Evolutionary conservation across 2,888 invertebrate genomes (phyloP), one percentile per base, ranked within the genome.

Genomic region (Dicycla oo): DNA sequence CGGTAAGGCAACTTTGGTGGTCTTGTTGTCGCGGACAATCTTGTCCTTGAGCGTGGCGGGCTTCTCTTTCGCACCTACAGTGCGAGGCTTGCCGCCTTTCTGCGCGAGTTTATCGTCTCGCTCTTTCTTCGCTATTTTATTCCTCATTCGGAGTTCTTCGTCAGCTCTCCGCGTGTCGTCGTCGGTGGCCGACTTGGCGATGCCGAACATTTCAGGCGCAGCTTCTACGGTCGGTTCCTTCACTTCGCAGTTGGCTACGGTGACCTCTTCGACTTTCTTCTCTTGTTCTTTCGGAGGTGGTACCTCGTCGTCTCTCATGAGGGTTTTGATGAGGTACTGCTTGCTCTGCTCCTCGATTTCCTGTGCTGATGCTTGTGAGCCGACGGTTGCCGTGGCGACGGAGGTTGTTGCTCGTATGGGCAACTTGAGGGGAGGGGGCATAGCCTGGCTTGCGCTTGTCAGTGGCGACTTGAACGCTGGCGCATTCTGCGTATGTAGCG

Each of bases 291-390:
- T 84, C 92, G 97, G 87, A 43, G 97, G 97, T 93, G 98, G 98
- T 4, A 98, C 97, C 88, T 98, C 98, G 88, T 99, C 96, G 89
- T 98, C 97, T 54, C 98, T 98, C 81, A 99, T 98, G 78, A 98
- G 96, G 0, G 99, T 98, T 96, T 99, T 99, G 86, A 99, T 98
- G 58, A 99, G 97, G 96, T 98, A 98, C 94, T 98, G 98, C 88
- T 97, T 97, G 91, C 97, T 97, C 89, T 97, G 97, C 75, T 97
- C 97, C 75, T 96, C 96, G 61, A 97, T 97, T 66, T 97, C 97
- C 89, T 96, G 92, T 89, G 97, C 87, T 85, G 96, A 87, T 87
- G 94, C 92, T 92, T 97, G 89, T 0, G 94, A 94, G 75, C 94
- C 95, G 20, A 95, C 96, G 71, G 95, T 93, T 81, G 96, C 91